Evolutionary conservation across 2,113 vertebrate genomes (phyloP), one percentile per base, ranked within the genome.

Genomic region (Ictalurus punctatus): DNA sequence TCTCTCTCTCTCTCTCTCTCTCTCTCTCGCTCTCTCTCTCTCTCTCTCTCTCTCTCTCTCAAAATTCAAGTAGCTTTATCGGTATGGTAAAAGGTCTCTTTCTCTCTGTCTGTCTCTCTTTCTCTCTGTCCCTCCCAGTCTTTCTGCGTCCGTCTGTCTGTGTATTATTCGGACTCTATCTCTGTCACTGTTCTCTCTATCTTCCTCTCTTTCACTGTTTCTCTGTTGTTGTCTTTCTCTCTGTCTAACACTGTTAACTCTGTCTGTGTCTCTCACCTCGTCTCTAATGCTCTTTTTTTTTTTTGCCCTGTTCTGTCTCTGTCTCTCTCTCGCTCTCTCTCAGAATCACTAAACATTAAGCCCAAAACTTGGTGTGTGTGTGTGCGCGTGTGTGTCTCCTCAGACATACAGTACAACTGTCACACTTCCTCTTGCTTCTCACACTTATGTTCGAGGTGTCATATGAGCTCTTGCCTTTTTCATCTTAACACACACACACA

Each of bases 321-420:
- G 0, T 65, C 4, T 65, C 9, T 61, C 4, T 61, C 56, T 56
- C 10, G 30, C n/a, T 71, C 13, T 19, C 8, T 74, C 34, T 23
- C 34, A 74, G 34, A 34, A 40, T 74, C 71, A 37, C 30, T 73
- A 73, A 73, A 71, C 5, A 19, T 73, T 73, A 73, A 73, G 16
- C 30, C 71, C 19, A 74, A 40, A 74, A 71, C 30, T 34, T 71
- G 34, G n/a, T 34, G 1, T 44, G 21, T 44, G 19, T 73, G 71
- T 73, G 13, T 71, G 13, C 37, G 30, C 40, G 71, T 74, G 71
- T 74, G 71, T 73, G 34, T 40, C 23, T 48, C 40, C 40, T 78
- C 76, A 79, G 76, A 76, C 76, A 79, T 79, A 79, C 76, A 79
- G 76, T 76, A 76, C 37, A 76, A 44, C 73, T 40, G 3, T 78